These are phyloP conservation scores for Volucella bombylans DNA, from an alignment of 2,888 invertebrate genomes.

Conservation along the genomic window DNA sequence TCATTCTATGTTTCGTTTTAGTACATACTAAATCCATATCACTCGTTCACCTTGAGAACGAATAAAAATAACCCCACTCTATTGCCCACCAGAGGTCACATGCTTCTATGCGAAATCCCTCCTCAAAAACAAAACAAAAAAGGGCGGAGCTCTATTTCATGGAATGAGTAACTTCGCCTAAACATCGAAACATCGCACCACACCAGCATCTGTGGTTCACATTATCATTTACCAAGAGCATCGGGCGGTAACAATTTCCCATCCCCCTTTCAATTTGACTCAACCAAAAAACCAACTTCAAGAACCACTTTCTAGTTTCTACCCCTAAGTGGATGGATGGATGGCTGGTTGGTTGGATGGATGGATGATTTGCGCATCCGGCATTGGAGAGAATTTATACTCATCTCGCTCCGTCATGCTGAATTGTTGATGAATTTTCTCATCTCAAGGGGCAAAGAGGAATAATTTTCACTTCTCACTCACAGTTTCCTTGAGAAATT, in stretches of 20 bases:
- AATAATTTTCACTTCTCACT: conserved; percentile 51
- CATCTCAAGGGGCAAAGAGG: conserved; percentile 57
- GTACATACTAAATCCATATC: conserved; percentile 8
- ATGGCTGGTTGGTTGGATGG: conserved; percentile 33
- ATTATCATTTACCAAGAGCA: conserved; percentile 26
- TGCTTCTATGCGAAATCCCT: conserved; percentile 32
- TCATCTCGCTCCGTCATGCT: conserved; percentile 42
- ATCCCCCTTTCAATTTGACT: conserved; percentile 35
- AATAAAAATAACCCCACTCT: not conserved
- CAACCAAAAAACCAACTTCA: conserved; percentile 15
- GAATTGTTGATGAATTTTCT: not conserved
- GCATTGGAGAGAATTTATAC: conserved; percentile 27
- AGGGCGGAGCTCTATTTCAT: conserved; percentile 63
- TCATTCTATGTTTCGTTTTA: conserved; percentile 65
- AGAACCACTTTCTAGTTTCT: conserved; percentile 52
- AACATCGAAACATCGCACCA: conserved; percentile 37
- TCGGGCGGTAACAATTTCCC: conserved; percentile 66
- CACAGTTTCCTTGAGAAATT: conserved; percentile 70
- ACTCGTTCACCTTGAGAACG: conserved; percentile 42
- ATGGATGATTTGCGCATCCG: conserved; percentile 46
- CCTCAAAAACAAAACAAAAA: conserved; percentile 69
- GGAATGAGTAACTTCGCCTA: conserved; percentile 47
- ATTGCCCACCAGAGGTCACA: conserved; percentile 38
- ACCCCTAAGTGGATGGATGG: conserved; percentile 66
- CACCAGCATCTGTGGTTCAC: not conserved